Evolutionary conservation across 2,113 vertebrate species (phyloP).

Genomic region (Edolisoma coerulescens): DNA sequence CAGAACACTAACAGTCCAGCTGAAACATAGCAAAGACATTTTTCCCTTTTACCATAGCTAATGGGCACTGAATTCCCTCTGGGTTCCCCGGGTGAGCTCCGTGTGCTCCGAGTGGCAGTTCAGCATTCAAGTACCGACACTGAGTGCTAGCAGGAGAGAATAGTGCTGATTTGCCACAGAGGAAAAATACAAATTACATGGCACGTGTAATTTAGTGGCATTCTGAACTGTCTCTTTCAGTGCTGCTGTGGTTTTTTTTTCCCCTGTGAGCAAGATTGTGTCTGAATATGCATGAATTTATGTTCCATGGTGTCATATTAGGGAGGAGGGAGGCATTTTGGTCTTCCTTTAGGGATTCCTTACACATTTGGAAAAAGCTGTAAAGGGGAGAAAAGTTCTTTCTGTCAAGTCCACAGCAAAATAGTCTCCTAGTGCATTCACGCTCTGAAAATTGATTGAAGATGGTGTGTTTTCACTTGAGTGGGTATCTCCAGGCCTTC

Average conservation of each 20-base stretch:
- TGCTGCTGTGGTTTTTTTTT: background rate
- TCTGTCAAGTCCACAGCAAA: background rate
- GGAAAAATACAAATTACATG: background rate
- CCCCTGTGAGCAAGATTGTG: background rate
- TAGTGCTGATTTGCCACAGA: background rate
- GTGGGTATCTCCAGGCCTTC: background rate
- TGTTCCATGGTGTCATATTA: background rate
- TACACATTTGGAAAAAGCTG: background rate
- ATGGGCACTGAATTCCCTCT: background rate
- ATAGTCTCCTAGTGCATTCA: background rate
- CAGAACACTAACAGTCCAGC: background rate
- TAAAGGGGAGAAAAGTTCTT: background rate
- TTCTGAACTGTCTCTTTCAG: background rate
- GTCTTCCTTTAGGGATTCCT: background rate
- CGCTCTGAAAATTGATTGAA: background rate
- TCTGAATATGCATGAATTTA: background rate
- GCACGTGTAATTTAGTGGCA: background rate
- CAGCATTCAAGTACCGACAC: background rate
- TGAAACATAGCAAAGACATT: background rate
- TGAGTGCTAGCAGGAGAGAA: background rate
- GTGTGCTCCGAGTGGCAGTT: background rate
- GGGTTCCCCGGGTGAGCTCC: background rate
- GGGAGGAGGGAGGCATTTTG: background rate
- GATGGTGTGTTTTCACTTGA: fast-evolving
- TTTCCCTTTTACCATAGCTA: background rate